Percentiles rank a stretch among this genome's conserved stretches.
Conservation (phyloP, 2,113 vertebrate genomes). For the Vulpes lagopus region DNA sequence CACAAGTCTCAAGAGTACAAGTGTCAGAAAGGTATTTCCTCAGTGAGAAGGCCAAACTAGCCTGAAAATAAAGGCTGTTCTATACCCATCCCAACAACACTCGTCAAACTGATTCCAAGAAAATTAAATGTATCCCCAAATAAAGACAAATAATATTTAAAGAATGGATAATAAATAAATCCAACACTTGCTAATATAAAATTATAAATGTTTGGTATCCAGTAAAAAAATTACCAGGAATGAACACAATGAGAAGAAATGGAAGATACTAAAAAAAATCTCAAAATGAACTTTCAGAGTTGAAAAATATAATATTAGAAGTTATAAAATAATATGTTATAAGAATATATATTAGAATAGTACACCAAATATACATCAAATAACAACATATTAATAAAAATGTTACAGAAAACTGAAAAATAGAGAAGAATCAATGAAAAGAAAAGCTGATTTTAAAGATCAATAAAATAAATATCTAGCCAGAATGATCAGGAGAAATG, state of each 20-base stretch:
- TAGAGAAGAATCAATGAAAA: neutral
- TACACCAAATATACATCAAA: neutral
- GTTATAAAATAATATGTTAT: neutral
- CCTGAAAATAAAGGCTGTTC: neutral
- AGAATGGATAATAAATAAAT: neutral
- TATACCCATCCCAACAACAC: neutral
- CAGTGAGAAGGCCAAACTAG: neutral
- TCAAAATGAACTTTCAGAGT: neutral
- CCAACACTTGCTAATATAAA: neutral
- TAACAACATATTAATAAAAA: neutral
- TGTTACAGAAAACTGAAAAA: neutral
- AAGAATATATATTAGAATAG: neutral
- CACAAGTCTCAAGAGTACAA: neutral
- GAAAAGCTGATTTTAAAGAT: constrained; percentile 2
- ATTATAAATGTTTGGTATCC: neutral
- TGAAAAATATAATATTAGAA: neutral
- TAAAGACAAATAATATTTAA: neutral
- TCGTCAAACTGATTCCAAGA: neutral
- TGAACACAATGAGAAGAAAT: neutral
- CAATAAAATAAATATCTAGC: neutral
- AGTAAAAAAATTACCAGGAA: neutral
- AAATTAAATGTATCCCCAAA: neutral
- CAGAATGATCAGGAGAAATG: neutral
- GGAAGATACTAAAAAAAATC: neutral
- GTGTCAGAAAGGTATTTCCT: neutral